A percentile compares a stretch with the other conserved stretches of the same genome.
These are phyloP conservation scores for Mastomys coucha DNA, from an alignment of 2,113 vertebrate genomes.

Conservation along the genomic window DNA sequence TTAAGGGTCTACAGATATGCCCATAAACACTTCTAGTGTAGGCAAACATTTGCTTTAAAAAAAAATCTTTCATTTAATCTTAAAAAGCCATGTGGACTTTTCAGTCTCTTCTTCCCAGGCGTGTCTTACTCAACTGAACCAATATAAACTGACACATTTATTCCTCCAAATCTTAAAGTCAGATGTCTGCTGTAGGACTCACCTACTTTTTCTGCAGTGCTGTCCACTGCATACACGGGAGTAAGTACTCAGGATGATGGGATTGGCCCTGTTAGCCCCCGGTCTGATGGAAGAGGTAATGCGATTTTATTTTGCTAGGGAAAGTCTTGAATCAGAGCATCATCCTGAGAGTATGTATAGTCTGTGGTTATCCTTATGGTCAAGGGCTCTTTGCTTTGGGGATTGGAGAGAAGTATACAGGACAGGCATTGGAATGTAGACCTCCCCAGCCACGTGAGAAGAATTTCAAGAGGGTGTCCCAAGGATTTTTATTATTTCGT, in stretches of 20 bases:
- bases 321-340: neutral
- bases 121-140: neutral
- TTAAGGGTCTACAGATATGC: neutral
- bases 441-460: neutral
- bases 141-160: neutral
- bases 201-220: neutral
- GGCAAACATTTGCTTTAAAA: constrained; percentile 38
- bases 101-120: no score
- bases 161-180: neutral
- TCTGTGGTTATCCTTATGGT: neutral
- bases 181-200: neutral
- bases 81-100: constrained; percentile 39
- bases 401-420: neutral
- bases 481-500: neutral
- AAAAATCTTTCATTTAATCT: constrained; percentile 12
- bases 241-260: neutral
- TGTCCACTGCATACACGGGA: neutral
- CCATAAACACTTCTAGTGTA: neutral
- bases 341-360: neutral
- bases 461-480: neutral
- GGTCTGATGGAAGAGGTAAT: neutral
- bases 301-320: neutral
- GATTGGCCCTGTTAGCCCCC: neutral
- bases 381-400: constrained; percentile 19
- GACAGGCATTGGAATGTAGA: neutral